Evolutionary conservation across 1,140 invertebrate species (phyloP), one percentile per base, ranked within the genome.

Genomic region (Homalodisca vitripennis): DNA sequence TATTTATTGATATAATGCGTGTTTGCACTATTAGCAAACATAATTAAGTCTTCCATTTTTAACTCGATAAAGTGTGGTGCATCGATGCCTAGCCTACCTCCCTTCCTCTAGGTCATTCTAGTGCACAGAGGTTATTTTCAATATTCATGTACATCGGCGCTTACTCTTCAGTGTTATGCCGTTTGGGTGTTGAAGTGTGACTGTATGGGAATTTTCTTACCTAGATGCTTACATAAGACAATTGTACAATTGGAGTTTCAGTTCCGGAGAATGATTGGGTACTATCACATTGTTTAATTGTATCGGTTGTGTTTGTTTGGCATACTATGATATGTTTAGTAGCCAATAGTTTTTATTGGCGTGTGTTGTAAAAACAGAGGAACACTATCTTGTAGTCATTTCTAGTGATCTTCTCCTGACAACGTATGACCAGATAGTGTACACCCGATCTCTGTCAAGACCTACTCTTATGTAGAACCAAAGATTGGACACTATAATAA

Each of bases 41-140:
- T 41, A 22, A 64, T 60, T 64, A 64, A 64, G 62, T 64, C 62
- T 64, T 64, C 62, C 62, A 64, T 64, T 64, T 64, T 64, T 64
- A 64, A 64, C 62, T 64, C 30, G 62, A 34, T 46, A 64, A 64
- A 64, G 30, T 64, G 62, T 64, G 62, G 62, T 64, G 62, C 62
- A 64, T 34, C 22, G 20, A 32, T 34, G 30, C 62, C 62, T 64
- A 64, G 30, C 34, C 34, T 64, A 34, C 30, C 62, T 64, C 34
- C n/a, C 30, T 10, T 20, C 30, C 30, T 34, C 12, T 34, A 20
- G 22, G 26, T 3, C 20, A 3, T 6, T 34, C 34, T 34, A 10
- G 30, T 6, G 34, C 62, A 64, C 30, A 64, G 62, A 64, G 62
- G 31, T 64, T 64, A 64, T 64, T 64, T 64, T 64, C 62, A 64